Evolutionary conservation across 2,113 vertebrate species (phyloP), one percentile per base, ranked within the genome.

Genomic region (Nansenia antarctica): DNA sequence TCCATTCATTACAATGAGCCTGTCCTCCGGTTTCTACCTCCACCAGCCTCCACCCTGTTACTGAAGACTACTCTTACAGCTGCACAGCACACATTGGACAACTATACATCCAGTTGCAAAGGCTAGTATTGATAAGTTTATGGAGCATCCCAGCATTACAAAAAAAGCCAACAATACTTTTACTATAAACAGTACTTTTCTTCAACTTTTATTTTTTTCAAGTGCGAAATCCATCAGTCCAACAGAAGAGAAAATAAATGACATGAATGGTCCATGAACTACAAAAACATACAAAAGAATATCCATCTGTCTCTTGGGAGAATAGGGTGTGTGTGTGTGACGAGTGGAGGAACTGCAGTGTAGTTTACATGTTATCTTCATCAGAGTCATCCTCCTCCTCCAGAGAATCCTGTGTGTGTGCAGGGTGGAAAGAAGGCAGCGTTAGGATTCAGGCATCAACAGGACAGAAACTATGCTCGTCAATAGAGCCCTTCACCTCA

Each of bases 381-480:
- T 99, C 98, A 26, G 98, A 99, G 89, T 99, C 98, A 67, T 99
- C 98, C 55, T 99, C 98, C 82, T 99, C 98, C 86, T 99, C 97
- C 92, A 99, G 87, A 73, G 97, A 98, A 77, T 99, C 98, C 98
- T 99, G 79, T 75, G 73, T n/a, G n/a, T n/a, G n/a, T n/a, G n/a
- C n/a, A n/a, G n/a, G 15, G 18, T 74, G n/a, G 64, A n/a, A 89
- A 31, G 85, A 72, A 74, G 47, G 75, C 8, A 30, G 9, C 52
- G 45, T 39, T 32, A 35, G 66, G 27, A 45, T 20, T 34, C 31
- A 60, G 6, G 34, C 29, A 32, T 30, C 45, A 49, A 14, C 5
- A 20, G 14, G 45, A 49, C n/a, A 18, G 18, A 49, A n/a, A n/a
- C n/a, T n/a, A n/a, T n/a, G n/a, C n/a, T n/a, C n/a, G n/a, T n/a